Evolutionary conservation across 1,140 invertebrate genomes (phyloP).

Genomic region (Aphidius ervi): DNA sequence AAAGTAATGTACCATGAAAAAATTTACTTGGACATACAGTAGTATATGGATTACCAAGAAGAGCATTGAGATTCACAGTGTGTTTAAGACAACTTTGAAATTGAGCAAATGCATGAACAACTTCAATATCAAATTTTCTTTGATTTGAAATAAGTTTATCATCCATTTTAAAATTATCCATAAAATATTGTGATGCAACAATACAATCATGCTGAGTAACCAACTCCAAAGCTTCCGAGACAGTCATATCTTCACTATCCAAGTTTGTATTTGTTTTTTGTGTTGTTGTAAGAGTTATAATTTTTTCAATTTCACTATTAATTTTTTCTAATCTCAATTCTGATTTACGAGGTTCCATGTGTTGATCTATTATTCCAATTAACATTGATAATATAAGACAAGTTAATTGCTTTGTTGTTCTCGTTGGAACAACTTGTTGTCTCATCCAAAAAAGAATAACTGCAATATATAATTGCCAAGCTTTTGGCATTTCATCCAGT

Average conservation of each 20-base stretch:
- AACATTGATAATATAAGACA: conserved; percentile 61
- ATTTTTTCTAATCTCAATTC: conserved; percentile 30
- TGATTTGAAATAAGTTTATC: conserved; percentile 55
- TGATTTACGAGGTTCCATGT: conserved; percentile 41
- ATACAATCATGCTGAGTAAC: conserved; percentile 57
- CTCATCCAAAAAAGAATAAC: conserved; percentile 65
- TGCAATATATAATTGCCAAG: conserved; percentile 62
- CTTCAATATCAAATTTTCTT: conserved; percentile 58
- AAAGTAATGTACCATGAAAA: conserved; percentile 70
- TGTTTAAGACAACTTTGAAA: conserved; percentile 67
- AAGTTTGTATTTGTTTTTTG: not conserved
- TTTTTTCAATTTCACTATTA: conserved; percentile 2
- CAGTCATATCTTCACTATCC: not conserved
- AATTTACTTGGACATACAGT: conserved; percentile 55
- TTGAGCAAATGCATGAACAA: conserved; percentile 66
- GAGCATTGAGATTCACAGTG: conserved; percentile 58
- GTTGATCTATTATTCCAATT: conserved; percentile 59
- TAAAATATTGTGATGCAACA: conserved; percentile 56
- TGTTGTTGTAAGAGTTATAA: conserved; percentile 3
- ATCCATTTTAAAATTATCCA: conserved; percentile 63
- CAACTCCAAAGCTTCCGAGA: conserved; percentile 28
- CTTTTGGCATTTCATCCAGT: conserved; percentile 54
- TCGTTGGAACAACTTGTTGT: conserved; percentile 44
- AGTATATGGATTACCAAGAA: conserved; percentile 58
- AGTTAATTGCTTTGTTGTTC: conserved; percentile 57